A percentile compares a stretch with the other conserved stretches of the same genome.
Conservation (phyloP, 2,797 vertebrate genomes). For the Cossypha polioptera region DNA sequence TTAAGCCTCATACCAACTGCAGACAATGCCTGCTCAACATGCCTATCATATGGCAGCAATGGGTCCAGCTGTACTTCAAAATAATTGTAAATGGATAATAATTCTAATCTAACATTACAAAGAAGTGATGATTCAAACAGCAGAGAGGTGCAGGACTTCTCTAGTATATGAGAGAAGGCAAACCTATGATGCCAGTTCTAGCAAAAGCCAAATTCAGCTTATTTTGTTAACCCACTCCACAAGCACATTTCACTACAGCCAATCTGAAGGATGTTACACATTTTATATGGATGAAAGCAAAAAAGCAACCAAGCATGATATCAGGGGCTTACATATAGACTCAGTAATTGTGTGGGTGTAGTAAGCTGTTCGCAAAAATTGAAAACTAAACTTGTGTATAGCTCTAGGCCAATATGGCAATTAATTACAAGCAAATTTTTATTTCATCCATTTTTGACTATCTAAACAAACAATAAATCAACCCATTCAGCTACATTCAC, state of each 20-base stretch:
- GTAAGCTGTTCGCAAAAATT: neutral
- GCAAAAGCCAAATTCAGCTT: neutral
- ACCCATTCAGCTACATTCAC: neutral
- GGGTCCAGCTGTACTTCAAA: slow-evolving; percentile 40
- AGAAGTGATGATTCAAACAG: neutral
- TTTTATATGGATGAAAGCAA: neutral
- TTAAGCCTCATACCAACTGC: slow-evolving; percentile 50
- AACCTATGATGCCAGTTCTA: neutral
- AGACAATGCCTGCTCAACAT: slow-evolving; percentile 46
- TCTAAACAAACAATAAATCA: slow-evolving; percentile 10
- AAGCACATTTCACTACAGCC: neutral
- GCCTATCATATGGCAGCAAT: slow-evolving; percentile 26
- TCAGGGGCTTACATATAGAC: neutral
- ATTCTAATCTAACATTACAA: slow-evolving; percentile 31
- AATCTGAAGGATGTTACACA: neutral
- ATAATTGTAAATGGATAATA: slow-evolving; percentile 49
- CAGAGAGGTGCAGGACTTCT: neutral
- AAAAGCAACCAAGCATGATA: slow-evolving; percentile 1
- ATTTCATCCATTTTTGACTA: neutral
- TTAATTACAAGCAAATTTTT: neutral
- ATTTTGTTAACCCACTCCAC: neutral
- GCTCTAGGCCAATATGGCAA: neutral
- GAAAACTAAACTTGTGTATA: neutral
- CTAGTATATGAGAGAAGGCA: neutral
- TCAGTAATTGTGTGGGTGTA: neutral